A percentile compares a stretch with the other conserved stretches of the same genome.
phyloP scores from a whole-genome alignment of 2,888 invertebrate species.

The Torymus auratus region DNA sequence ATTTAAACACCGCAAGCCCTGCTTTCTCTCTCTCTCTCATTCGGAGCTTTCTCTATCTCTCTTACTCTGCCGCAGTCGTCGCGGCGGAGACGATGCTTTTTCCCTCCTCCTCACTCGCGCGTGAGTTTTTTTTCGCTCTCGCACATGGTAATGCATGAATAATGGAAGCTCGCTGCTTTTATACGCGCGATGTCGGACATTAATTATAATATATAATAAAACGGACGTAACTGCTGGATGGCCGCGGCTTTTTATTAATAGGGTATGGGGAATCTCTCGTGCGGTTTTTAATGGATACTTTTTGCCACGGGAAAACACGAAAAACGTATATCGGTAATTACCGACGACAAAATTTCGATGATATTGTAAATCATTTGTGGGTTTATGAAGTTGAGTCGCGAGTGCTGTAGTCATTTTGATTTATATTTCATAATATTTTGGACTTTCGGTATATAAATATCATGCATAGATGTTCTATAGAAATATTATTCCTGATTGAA shows the following conservation, averaged over 20 bases:
- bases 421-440: too few relatives aligned
- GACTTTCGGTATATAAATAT: too few relatives aligned
- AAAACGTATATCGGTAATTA: too few relatives aligned
- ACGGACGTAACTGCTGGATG: background rate
- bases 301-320: too few relatives aligned
- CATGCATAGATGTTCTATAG: too few relatives aligned
- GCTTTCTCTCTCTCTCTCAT: background rate
- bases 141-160: constrained; percentile 51
- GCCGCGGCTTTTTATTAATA: constrained; percentile 5
- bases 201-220: constrained; percentile 34
- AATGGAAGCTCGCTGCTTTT: constrained; percentile 40
- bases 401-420: too few relatives aligned
- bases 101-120: background rate
- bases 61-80: background rate
- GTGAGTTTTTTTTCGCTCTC: background rate
- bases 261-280: background rate
- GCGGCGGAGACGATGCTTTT: constrained; percentile 2
- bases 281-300: too few relatives aligned
- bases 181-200: background rate
- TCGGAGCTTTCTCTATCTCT: constrained; percentile 9
- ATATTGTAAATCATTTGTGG: too few relatives aligned
- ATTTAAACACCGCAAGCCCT: constrained; percentile 57
- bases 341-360: too few relatives aligned
- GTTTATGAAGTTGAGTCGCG: too few relatives aligned
- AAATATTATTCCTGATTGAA: too few relatives aligned